These are phyloP conservation scores for Branchipolynoe longqiensis DNA, from an alignment of 2,888 invertebrate species.

Conservation along the genomic window DNA sequence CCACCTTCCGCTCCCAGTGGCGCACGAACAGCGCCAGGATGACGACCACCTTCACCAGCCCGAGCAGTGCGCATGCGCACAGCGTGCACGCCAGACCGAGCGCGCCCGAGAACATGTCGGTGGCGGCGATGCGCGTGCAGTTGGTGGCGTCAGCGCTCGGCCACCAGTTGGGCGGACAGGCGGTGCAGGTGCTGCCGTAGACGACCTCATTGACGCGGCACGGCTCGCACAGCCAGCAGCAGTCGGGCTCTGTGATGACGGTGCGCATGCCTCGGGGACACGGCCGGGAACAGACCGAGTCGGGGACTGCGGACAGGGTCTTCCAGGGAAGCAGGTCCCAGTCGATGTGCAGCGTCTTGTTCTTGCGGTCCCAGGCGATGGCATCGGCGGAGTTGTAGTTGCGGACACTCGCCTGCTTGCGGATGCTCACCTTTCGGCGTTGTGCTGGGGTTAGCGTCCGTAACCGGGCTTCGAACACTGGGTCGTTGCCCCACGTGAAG, in stretches of 20 bases:
- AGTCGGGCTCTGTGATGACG: conserved; percentile 37
- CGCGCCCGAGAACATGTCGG: neutral
- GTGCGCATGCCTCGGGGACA: conserved; percentile 60
- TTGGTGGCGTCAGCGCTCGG: neutral
- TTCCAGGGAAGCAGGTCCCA: conserved; percentile 15
- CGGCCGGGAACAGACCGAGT: conserved; percentile 65
- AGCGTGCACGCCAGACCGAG: neutral
- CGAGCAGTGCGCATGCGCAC: neutral
- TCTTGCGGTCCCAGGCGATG: conserved; percentile 40
- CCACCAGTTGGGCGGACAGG: neutral
- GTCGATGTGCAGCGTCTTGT: neutral
- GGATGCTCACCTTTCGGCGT: neutral
- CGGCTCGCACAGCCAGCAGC: conserved; percentile 66
- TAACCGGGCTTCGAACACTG: neutral
- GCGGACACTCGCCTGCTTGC: no score
- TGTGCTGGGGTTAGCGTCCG: neutral
- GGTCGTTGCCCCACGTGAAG: neutral
- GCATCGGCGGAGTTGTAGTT: no score
- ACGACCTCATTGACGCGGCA: conserved; percentile 64
- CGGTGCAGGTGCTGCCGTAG: neutral
- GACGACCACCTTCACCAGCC: conserved; percentile 2
- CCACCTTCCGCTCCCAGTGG: conserved; percentile 29
- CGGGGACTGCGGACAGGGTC: conserved; percentile 30
- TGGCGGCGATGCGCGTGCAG: neutral
- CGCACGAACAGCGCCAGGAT: neutral